phyloP scores from a whole-genome alignment of 2,888 invertebrate species.

The Sesia apiformis region DNA sequence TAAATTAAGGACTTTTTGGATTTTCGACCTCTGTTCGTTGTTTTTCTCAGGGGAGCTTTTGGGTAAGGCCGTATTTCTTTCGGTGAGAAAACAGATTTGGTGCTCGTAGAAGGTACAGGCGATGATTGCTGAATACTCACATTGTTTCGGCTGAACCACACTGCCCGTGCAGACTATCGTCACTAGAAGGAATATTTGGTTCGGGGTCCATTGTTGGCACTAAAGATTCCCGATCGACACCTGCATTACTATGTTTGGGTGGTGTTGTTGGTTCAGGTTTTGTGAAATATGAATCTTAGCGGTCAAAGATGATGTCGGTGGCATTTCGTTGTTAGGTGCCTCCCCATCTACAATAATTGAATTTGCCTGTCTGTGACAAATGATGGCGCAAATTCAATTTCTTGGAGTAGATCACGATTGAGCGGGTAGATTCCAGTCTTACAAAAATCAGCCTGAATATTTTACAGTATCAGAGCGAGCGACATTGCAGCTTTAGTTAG shows the following conservation, averaged over 20 bases:
- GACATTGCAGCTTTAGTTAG: conserved; percentile 1
- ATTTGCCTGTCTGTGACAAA: not conserved
- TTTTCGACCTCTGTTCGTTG: conserved; percentile 7
- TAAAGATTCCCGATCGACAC: too few species aligned
- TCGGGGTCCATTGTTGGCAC: too few species aligned
- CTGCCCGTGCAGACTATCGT: not conserved
- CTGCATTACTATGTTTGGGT: not conserved
- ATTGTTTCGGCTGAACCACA: too few species aligned
- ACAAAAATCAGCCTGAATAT: not conserved
- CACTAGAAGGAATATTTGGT: not conserved
- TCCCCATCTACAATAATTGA: not conserved
- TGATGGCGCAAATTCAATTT: not conserved
- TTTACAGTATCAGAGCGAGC: not conserved
- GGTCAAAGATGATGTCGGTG: not conserved
- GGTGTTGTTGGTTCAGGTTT: not conserved
- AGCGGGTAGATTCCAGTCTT: not conserved
- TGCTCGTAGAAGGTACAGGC: not conserved
- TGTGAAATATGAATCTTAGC: not conserved
- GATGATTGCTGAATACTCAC: too few species aligned
- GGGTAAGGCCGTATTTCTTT: conserved; percentile 13
- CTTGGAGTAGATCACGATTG: not conserved
- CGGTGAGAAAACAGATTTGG: conserved; percentile 7
- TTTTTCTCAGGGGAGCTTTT: conserved; percentile 12
- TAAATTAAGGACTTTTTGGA: conserved; percentile 12
- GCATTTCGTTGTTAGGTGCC: not conserved